Conservation (phyloP, 23 tunicate species). For the Diplosoma virens region DNA sequence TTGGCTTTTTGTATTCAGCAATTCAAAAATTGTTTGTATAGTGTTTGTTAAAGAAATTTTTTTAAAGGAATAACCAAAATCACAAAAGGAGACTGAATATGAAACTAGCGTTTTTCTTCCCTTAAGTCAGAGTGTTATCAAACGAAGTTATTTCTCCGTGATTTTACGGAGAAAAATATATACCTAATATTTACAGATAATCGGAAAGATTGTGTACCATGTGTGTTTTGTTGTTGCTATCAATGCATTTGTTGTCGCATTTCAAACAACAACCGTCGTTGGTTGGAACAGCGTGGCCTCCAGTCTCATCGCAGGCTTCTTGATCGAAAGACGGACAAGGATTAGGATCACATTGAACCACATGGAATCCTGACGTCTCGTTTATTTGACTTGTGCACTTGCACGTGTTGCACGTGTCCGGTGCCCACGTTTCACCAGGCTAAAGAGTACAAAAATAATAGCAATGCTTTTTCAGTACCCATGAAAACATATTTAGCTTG, state of each 20-base stretch:
- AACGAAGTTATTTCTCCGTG: too few species aligned
- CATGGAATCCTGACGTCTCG: conserved; percentile 66
- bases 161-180: too few species aligned
- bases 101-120: too few species aligned
- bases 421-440: conserved; percentile 72
- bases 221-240: conserved; percentile 54
- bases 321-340: conserved; percentile 68
- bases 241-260: conserved; percentile 77
- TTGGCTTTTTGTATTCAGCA: too few species aligned
- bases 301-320: conserved; percentile 30
- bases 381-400: conserved; percentile 30
- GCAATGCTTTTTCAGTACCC: background rate
- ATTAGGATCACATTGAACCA: conserved; percentile 36
- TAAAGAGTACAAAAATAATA: background rate
- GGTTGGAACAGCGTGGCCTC: conserved; percentile 65
- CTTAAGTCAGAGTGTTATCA: too few species aligned
- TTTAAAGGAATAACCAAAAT: too few species aligned
- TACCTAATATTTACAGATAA: too few species aligned
- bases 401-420: conserved; percentile 52
- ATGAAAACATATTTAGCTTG: background rate
- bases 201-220: conserved; percentile 22
- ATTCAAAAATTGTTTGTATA: too few species aligned
- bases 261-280: conserved; percentile 86
- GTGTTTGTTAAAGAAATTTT: too few species aligned
- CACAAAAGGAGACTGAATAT: too few species aligned